Conservation (phyloP, 1,140 invertebrate genomes). For the Caerostris darwini region DNA sequence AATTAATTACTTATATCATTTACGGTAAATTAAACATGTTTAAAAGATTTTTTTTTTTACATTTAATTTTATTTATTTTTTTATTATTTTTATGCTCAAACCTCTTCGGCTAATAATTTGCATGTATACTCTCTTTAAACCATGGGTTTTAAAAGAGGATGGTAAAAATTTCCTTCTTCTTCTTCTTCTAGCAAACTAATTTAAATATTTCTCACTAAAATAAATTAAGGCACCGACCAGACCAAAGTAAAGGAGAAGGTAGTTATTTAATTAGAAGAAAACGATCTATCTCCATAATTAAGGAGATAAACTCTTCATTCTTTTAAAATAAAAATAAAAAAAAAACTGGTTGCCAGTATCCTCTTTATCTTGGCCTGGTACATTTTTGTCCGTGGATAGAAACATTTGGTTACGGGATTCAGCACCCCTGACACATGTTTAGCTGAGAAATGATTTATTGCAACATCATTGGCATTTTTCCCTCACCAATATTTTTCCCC, state of each 20-base stretch:
- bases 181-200: constrained; percentile 25
- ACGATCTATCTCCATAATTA: constrained; percentile 72
- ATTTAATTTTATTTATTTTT: background rate
- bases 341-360: background rate
- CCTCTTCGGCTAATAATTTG: background rate
- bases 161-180: background rate
- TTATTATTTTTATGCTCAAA: background rate
- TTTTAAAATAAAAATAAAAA: background rate
- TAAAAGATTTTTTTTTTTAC: constrained; percentile 4
- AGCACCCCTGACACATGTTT: constrained; percentile 69
- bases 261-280: constrained; percentile 70
- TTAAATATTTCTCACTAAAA: constrained; percentile 72
- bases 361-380: background rate
- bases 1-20: constrained; percentile 61
- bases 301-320: constrained; percentile 58
- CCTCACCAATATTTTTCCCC: constrained; percentile 64
- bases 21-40: constrained; percentile 58
- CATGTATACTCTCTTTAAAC: background rate
- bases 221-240: constrained; percentile 35
- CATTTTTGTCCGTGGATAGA: constrained; percentile 22
- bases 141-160: background rate
- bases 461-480: constrained; percentile 75
- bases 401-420: constrained; percentile 35
- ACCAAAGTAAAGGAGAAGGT: background rate
- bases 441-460: constrained; percentile 74